Evolutionary conservation across 2,113 vertebrate genomes (phyloP), one percentile per base, ranked within the genome.

Genomic region (Coracopsis vasa): DNA sequence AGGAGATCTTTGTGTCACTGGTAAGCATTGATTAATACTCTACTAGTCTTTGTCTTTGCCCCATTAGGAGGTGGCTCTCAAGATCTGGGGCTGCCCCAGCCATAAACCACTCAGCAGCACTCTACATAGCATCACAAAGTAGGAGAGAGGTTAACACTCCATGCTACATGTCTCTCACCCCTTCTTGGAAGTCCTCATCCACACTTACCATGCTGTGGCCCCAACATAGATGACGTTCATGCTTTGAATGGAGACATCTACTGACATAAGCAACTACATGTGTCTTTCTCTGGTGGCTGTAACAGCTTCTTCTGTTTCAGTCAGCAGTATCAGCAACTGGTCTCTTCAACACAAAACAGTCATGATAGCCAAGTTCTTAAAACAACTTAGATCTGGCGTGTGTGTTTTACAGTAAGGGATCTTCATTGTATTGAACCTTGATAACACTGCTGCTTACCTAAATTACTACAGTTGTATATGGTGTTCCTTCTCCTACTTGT

Each of bases 241-340:
- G 13, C 11, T 79, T 73, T 44, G 8, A 48, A 56, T 25, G 1
- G 51, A 77, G 44, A 73, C 6, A 28, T 31, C 67, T 45, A 62
- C 21, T 61, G 44, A 47, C 20, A 54, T 11, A 31, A 41, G n/a
- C 7, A 90, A 4, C 1, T n/a, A n/a, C 14, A 31, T 1, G 0
- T 25, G 6, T 7, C 50, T 73, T 67, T 37, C 50, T 79, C 16
- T 25, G 45, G 19, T 4, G 15, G 33, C 62, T 79, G 70, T 90
- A 92, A 74, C 10, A 58, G 16, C 21, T 89, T 4, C 33, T 65
- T 51, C 54, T 72, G 11, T 80, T 67, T 77, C 18, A 94, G 58
- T 12, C 42, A 61, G 44, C 17, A 27, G 4, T 24, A 18, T 1
- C 41, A 20, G 42, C 12, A 93, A 25, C 47, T 31, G 17, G 41